A percentile compares a stretch with the other conserved stretches of the same genome.
phyloP scores from a whole-genome alignment of 1,140 invertebrate genomes.

The Drosophila pseudoobscura region DNA sequence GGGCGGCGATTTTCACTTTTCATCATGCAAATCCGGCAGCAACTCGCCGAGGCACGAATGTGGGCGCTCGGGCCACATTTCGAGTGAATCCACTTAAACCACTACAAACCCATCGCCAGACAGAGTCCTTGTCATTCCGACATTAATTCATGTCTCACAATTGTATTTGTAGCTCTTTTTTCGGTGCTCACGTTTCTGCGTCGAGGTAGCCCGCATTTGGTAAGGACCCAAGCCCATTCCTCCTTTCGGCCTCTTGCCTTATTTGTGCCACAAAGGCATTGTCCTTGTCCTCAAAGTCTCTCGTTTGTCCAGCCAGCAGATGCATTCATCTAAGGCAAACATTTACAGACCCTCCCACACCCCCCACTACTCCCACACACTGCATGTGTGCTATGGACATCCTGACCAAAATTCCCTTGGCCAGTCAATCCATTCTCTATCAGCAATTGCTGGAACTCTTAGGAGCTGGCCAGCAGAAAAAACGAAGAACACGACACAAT shows the following conservation, averaged over 20 bases:
- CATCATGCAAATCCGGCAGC: slow-evolving; percentile 31
- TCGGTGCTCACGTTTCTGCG: slow-evolving; percentile 24
- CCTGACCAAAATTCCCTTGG: slow-evolving; percentile 12
- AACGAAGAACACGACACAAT: slow-evolving; percentile 8
- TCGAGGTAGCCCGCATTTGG: slow-evolving; percentile 21
- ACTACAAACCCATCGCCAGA: too few species aligned
- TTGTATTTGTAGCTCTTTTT: slow-evolving; percentile 25
- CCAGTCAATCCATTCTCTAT: slow-evolving; percentile 34
- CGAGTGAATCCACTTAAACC: too few species aligned
- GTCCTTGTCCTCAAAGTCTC: slow-evolving; percentile 13
- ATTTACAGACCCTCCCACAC: neutral
- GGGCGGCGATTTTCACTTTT: slow-evolving; percentile 28
- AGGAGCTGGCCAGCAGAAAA: neutral
- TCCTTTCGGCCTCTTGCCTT: neutral
- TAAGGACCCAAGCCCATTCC: too few species aligned
- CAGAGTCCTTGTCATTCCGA: neutral
- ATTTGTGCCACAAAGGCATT: slow-evolving; percentile 18
- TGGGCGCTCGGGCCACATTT: neutral
- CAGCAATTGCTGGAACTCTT: slow-evolving; percentile 30
- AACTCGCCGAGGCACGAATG: slow-evolving; percentile 27
- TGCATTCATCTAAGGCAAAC: slow-evolving; percentile 20
- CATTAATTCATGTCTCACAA: slow-evolving; percentile 39
- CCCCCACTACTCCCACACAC: too few species aligned
- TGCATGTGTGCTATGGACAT: neutral
- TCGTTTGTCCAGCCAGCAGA: slow-evolving; percentile 2